Percentiles rank a stretch among this genome's conserved stretches.
Conservation (phyloP, 2,888 invertebrate genomes). For the Melitaea athalia region DNA sequence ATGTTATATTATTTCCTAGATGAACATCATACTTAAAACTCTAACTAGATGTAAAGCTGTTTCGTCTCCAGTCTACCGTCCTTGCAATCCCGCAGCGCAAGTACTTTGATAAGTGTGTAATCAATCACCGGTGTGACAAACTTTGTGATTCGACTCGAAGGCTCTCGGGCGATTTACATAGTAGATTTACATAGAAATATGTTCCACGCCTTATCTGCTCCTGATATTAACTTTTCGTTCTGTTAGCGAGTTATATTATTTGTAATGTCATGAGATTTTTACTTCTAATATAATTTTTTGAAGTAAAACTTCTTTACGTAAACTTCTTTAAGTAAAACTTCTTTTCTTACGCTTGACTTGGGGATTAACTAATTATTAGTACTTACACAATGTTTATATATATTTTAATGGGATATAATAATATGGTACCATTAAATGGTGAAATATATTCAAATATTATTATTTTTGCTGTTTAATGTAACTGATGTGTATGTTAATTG, state of each 20-base stretch:
- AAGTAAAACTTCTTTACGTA: too few species aligned
- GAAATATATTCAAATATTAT: too few species aligned
- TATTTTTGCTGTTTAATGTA: too few species aligned
- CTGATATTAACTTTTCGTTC: conserved; percentile 44
- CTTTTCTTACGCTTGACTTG: too few species aligned
- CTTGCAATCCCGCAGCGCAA: conserved; percentile 8
- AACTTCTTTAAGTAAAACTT: neutral
- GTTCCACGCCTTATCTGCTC: conserved; percentile 39
- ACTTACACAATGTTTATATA: too few species aligned
- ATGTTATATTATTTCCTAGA: too few species aligned
- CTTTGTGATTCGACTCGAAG: conserved; percentile 53
- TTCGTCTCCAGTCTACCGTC: conserved; percentile 9
- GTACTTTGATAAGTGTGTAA: conserved; percentile 43
- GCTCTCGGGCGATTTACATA: conserved; percentile 46
- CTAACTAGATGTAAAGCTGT: neutral
- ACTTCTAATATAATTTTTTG: neutral
- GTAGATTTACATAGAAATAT: too few species aligned
- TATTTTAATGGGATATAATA: too few species aligned
- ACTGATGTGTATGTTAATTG: too few species aligned
- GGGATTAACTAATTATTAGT: too few species aligned
- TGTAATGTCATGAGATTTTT: conserved; percentile 24
- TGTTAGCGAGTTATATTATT: conserved; percentile 26
- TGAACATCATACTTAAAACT: neutral
- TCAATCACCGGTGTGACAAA: conserved; percentile 56
- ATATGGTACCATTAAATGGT: too few species aligned